Base-by-base conservation (phyloP, 2,113 vertebrate genomes). In the Stigmatopora argus region DNA sequence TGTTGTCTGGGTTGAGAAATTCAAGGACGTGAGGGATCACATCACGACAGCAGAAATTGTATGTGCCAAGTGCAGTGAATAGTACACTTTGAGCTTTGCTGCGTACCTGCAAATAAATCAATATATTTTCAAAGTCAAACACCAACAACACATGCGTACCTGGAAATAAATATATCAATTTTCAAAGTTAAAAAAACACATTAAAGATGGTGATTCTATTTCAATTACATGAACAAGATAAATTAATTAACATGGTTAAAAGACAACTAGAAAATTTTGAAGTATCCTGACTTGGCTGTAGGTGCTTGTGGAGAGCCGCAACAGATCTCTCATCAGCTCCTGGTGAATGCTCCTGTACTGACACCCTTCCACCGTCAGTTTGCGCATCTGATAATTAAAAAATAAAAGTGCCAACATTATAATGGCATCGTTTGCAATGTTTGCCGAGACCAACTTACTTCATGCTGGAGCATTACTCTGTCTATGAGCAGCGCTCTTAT, bases 41-140 rank as follows among this genome's bases (percentile, higher is more conserved):
- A 85, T 98, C 96, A 87, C 96, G 90, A 87, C 95, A 98, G 85
- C 95, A 98, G 85, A 98, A 98, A 70, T 95, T 99, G 84, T 98
- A 98, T 0, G 94, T 96, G 78, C 94, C 94, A 78, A 99, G 86
- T 19, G 94, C 94, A n/a, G 91, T 90, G 90, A 97, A 98, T 78
- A 99, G 91, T 11, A 94, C 94, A 68, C 88, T 94, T 77, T 99
- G 96, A 83, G 96, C 95, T 90, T 92, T 95, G 82, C 92, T 97
- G 84, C 96, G 93, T 64, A 99, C 95, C 96, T 99, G 85, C 1
- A 65, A 53, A 53, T 79, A 49, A 57, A 64, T 3, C 65, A 19
- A 19, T 63, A 26, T 31, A 56, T 31, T 31, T 41, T 8, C 4
- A 41, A 41, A 10, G 38, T 41, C 38, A 41, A 41, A 41, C 38